phyloP scores from a whole-genome alignment of 2,888 invertebrate genomes.

The Amiota minor region DNA sequence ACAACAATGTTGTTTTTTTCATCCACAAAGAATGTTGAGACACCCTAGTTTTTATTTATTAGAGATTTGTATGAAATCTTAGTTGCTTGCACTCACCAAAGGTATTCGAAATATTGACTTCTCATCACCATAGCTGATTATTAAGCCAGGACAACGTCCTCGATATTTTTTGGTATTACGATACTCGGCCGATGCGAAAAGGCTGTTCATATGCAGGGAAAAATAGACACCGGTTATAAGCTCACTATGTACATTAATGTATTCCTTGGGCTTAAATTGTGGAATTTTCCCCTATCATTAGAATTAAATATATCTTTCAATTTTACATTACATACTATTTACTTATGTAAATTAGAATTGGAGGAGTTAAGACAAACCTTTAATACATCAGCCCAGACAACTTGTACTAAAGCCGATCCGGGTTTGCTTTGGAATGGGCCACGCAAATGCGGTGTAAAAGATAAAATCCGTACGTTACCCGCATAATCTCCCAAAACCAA shows the following conservation, averaged over 20 bases:
- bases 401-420: constrained; percentile 77
- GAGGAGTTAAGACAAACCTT: constrained; percentile 67
- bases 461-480: constrained; percentile 80
- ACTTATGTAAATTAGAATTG: not conserved
- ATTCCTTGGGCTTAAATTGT: constrained; percentile 76
- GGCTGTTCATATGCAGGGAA: constrained; percentile 79
- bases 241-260: constrained; percentile 78
- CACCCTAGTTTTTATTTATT: constrained; percentile 73
- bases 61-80: no score
- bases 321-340: not conserved
- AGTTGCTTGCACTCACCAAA: constrained; percentile 48
- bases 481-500: constrained; percentile 83
- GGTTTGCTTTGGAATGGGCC: constrained; percentile 83
- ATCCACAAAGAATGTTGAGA: constrained; percentile 78
- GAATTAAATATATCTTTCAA: not conserved
- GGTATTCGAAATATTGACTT: constrained; percentile 66
- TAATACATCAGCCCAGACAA: constrained; percentile 77
- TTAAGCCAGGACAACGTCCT: constrained; percentile 67
- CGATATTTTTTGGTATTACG: constrained; percentile 68
- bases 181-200: constrained; percentile 81
- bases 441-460: constrained; percentile 78
- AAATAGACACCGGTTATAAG: constrained; percentile 83
- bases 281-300: constrained; percentile 73
- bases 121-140: constrained; percentile 61
- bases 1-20: constrained; percentile 78